Percentiles rank a stretch among this genome's conserved stretches.
Conservation (phyloP, 2,888 invertebrate species). For the Rhogogaster chlorosoma region DNA sequence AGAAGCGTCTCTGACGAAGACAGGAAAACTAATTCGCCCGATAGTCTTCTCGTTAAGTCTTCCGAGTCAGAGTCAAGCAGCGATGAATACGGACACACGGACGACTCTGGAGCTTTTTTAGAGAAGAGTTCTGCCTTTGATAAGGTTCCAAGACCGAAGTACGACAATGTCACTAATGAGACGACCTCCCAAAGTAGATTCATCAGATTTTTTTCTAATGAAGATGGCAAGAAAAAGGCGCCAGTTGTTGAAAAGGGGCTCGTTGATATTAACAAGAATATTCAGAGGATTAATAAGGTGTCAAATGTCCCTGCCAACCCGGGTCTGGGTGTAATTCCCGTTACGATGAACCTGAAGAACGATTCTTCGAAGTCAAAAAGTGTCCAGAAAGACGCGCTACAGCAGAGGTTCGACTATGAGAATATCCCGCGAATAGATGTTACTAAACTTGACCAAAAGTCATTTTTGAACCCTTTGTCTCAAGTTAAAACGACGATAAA, state of each 20-base stretch:
- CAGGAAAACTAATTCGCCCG: conserved; percentile 76
- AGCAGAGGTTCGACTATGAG: conserved; percentile 74
- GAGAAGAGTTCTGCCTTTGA: conserved; percentile 79
- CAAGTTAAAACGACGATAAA: background rate
- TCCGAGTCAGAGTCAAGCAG: conserved; percentile 76
- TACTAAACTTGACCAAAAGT: conserved; percentile 70
- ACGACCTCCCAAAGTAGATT: conserved; percentile 57
- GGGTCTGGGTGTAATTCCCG: background rate
- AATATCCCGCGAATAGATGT: conserved; percentile 75
- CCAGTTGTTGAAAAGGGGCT: conserved; percentile 62
- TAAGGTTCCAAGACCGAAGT: conserved; percentile 58
- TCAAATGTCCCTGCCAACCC: conserved; percentile 55
- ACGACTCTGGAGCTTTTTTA: conserved; percentile 74
- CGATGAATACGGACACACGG: conserved; percentile 80
- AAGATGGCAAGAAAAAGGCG: conserved; percentile 69
- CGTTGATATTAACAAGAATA: conserved; percentile 74
- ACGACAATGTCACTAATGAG: conserved; percentile 55
- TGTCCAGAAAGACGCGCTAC: conserved; percentile 55
- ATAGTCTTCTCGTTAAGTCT: conserved; percentile 75
- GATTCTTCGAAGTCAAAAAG: conserved; percentile 45
- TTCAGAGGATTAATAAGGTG: conserved; percentile 62
- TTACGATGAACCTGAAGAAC: conserved; percentile 9
- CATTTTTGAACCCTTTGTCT: conserved; percentile 47
- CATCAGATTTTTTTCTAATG: conserved; percentile 72
- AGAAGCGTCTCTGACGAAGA: conserved; percentile 73